Base-by-base conservation (phyloP, 2,797 vertebrate genomes). In the Strix occidentalis region DNA sequence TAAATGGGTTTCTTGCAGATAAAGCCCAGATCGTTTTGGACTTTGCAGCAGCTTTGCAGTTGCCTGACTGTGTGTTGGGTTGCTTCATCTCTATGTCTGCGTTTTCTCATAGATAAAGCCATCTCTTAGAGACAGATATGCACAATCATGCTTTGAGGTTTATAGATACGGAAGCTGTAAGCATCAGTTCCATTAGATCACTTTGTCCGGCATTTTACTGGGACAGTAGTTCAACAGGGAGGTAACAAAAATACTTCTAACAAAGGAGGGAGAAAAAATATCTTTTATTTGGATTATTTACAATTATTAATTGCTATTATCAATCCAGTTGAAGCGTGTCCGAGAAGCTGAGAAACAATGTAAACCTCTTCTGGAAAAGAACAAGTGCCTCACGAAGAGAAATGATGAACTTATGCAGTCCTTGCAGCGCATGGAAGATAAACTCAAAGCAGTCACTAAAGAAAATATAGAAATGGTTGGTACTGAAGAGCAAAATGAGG, bases 391-490 rank as follows among this genome's bases (percentile, higher is more conserved):
- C 96, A 98, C 97, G 53, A 99, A 99, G 98, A 99, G 99, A 98
- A 99, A 99, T 1, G 99, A 99, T 43, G 99, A 99, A 54, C 97
- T 99, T 91, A 99, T 98, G 96, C 98, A 99, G 80, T 99, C 99
- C 11, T 97, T 99, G 88, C 99, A 99, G 94, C 99, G 99, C 87
- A 98, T 99, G 98, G 99, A 99, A 95, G 99, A 99, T 20, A 99
- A 99, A 90, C 97, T 99, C 56, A 99, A 99, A 98, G 97, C 96
- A 24, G 87, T 99, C 72, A 98, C 98, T 82, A 99, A 98, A 97
- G 99, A 99, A 97, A 99, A 99, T 97, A 97, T 98, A 54, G 99
- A 99, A 98, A 99, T 99, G 99, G 99, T 99, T 84, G 65, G 98
- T 97, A 97, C n/a, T 56, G 33, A 90, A 87, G 56, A 91, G 37